Evolutionary conservation across 2,888 invertebrate genomes (phyloP).

Genomic region (Hofmannophila pseudospretella): DNA sequence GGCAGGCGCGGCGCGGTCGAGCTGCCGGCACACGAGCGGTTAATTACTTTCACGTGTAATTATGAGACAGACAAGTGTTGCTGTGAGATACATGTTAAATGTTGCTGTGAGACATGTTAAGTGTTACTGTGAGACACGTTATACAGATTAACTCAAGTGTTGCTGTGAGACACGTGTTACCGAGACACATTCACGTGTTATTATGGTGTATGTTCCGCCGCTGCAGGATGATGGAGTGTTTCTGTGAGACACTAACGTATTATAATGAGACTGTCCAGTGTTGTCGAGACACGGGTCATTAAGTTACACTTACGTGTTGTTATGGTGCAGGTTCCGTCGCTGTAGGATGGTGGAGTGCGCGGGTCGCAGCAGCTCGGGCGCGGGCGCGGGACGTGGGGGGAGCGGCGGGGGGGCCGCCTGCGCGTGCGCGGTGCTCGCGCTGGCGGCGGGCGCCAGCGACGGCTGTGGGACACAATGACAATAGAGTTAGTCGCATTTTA

Average conservation of each 20-base stretch:
- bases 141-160: too few relatives aligned
- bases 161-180: too few relatives aligned
- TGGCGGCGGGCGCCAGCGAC: constrained; percentile 6
- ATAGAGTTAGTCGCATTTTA: too few relatives aligned
- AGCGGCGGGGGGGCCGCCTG: constrained; percentile 46
- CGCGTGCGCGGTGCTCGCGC: constrained; percentile 20
- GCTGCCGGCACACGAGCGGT: too few relatives aligned
- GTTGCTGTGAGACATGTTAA: too few relatives aligned
- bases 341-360: constrained; percentile 71
- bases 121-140: too few relatives aligned
- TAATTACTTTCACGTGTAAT: too few relatives aligned
- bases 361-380: constrained; percentile 67
- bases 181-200: too few relatives aligned
- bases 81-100: too few relatives aligned
- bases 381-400: constrained; percentile 60
- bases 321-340: constrained; percentile 45
- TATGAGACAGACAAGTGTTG: background rate
- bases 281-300: too few relatives aligned
- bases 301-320: constrained; percentile 26
- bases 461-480: constrained; percentile 17
- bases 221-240: constrained; percentile 71
- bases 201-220: constrained; percentile 45
- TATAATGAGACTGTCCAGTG: too few relatives aligned
- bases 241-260: too few relatives aligned
- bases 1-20: constrained; percentile 53